These are phyloP conservation scores for Palythoa heliodiscus DNA, from an alignment of 92 coral and sea anemone species.

Conservation along the genomic window DNA sequence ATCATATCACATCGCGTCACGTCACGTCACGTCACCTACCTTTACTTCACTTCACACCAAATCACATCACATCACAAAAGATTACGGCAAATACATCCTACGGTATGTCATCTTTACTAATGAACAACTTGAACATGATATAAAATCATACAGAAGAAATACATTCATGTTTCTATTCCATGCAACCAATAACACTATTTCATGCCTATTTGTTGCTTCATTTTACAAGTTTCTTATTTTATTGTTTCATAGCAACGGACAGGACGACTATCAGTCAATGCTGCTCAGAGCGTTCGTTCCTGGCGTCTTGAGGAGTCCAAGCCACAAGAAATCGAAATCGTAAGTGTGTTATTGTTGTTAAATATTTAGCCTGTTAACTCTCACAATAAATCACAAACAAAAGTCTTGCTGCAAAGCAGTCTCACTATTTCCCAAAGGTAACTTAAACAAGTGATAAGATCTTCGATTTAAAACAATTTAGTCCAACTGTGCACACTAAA, in stretches of 20 bases:
- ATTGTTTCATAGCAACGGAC: slow-evolving; percentile 9
- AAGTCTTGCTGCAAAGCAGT: not conserved
- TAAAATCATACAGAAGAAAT: not conserved
- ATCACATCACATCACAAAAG: not conserved
- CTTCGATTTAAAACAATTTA: no score
- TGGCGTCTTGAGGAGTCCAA: not conserved
- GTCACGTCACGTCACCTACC: not conserved
- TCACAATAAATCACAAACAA: not conserved
- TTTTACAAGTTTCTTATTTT: not conserved
- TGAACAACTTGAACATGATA: no score
- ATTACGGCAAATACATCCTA: no score
- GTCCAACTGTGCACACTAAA: no score
- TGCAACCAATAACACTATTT: not conserved
- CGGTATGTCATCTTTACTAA: not conserved
- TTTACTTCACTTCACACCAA: not conserved
- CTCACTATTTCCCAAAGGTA: no score
- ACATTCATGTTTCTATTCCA: not conserved
- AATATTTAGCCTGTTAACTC: not conserved
- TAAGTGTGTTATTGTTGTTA: not conserved
- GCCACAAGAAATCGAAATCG: slow-evolving; percentile 21
- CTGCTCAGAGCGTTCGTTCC: slow-evolving; percentile 10
- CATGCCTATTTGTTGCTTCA: not conserved
- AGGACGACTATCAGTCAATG: slow-evolving; percentile 13
- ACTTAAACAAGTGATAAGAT: no score
- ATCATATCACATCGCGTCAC: no score